Evolutionary conservation across 1,140 invertebrate species (phyloP).

Genomic region (Diorhabda carinulata): DNA sequence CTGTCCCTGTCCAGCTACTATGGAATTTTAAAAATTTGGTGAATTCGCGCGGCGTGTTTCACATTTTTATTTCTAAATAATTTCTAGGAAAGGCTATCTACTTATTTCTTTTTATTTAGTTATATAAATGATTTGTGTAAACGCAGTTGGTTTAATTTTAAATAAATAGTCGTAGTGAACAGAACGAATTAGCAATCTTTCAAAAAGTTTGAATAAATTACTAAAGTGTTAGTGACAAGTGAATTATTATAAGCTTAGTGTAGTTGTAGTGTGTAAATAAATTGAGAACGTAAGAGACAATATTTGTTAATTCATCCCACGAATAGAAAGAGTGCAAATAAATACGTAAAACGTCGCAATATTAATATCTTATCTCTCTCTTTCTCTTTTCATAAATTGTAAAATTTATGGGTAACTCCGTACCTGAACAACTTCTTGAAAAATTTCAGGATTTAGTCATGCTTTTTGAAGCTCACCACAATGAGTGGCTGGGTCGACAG

Average conservation of each 20-base stretch:
- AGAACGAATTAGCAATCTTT: not conserved
- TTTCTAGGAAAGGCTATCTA: no score
- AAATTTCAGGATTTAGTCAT: slow-evolving; percentile 17
- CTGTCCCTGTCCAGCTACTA: no score
- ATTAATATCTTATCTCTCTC: not conserved
- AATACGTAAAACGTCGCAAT: not conserved
- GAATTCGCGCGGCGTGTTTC: no score
- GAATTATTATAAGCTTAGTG: no score
- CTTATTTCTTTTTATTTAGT: no score
- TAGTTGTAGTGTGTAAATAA: no score
- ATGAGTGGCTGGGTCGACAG: slow-evolving; percentile 31
- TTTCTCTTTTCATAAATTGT: not conserved
- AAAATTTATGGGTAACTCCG: not conserved
- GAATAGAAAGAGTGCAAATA: no score
- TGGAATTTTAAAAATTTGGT: no score
- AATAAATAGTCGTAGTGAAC: not conserved
- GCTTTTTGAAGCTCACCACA: slow-evolving; percentile 19
- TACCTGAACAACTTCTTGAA: slow-evolving; percentile 10
- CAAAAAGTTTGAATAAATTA: not conserved
- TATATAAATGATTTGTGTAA: not conserved
- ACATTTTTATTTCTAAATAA: not conserved
- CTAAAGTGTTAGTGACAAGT: no score
- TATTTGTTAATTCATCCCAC: no score
- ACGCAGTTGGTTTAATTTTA: not conserved
- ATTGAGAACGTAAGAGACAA: no score